Evolutionary conservation across 2,113 vertebrate genomes (phyloP).

Genomic region (Gopherus evgoodei): DNA sequence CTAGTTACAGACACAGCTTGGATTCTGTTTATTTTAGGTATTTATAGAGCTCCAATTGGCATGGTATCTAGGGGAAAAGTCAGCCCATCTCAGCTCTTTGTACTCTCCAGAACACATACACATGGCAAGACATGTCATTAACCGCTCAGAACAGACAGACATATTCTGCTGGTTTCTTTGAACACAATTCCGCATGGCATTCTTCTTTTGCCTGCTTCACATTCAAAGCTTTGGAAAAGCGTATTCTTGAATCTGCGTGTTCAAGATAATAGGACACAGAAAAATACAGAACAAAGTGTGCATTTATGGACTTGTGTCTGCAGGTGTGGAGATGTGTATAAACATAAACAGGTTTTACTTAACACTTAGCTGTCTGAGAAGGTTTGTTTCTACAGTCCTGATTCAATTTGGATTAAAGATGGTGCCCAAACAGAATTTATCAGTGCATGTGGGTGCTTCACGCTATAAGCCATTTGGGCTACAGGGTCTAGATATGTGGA

Average conservation of each 20-base stretch:
- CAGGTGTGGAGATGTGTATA: neutral
- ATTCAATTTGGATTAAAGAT: neutral
- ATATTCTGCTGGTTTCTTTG: slow-evolving; percentile 18
- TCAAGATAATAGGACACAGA: neutral
- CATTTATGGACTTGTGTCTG: neutral
- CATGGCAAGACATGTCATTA: slow-evolving; percentile 59
- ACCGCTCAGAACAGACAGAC: slow-evolving; percentile 13
- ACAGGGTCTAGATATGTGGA: neutral
- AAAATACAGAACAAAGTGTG: neutral
- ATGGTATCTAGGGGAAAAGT: slow-evolving; percentile 18
- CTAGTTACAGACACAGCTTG: neutral
- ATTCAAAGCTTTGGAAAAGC: neutral
- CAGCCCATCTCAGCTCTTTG: slow-evolving; percentile 3
- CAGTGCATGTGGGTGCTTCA: neutral
- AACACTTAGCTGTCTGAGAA: neutral
- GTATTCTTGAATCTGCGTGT: neutral
- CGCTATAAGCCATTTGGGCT: neutral
- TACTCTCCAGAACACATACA: slow-evolving; percentile 3
- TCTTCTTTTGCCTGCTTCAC: neutral
- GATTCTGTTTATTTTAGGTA: neutral
- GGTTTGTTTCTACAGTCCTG: neutral
- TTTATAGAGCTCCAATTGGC: neutral
- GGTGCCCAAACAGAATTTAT: neutral
- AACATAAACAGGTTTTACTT: neutral
- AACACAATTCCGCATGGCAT: neutral